Base-by-base conservation (phyloP, 1,140 invertebrate species). In the Drosophila setifemur region DNA sequence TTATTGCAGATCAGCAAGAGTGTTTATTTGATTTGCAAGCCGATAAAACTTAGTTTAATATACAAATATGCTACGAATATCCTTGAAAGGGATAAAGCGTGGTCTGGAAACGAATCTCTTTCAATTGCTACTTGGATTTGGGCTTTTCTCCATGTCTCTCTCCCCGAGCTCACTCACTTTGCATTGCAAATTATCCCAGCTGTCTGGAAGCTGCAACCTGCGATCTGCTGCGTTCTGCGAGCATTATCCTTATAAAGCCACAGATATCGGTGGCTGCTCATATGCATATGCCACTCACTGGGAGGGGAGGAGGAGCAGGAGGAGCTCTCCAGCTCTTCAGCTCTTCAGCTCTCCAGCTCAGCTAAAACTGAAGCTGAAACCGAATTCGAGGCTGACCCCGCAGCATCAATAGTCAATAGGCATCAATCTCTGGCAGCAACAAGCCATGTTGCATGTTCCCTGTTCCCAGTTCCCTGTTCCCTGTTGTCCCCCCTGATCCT, bases 371-470 rank as follows among this genome's bases (percentile, higher is more conserved):
- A 14, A 26, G 18, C 48, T 16, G 48, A 48, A 40, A 53, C 33
- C 2, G 57, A 42, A 33, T 31, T 25, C 23, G 48, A 23, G 31
- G 54, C 33, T 67, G 64, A 67, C 70, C 70, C 58, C 33, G 33
- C 60, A 31, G 78, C 79, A 86, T 85, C 79, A 85, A 85, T 85
- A 85, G 79, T 85, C 81, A 85, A 85, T 85, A 86, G 77, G 78
- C 81, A 85, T 85, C 79, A 85, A 85, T 85, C 79, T 85, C 48
- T 60, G 47, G 42, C 60, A 75, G 70, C 54, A 58, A 72, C 74
- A 74, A 44, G 44, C 49, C 69, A 74, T 83, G 79, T 74, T 83
- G 57, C 74, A 75, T 86, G 70, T 85, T 71, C 43, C 31, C 19
- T 23, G 9, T 26, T 42, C 18, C n/a, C n/a, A n/a, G 79, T 74